Conservation (phyloP, 2,797 vertebrate genomes). For the Sebastes wilsoni region DNA sequence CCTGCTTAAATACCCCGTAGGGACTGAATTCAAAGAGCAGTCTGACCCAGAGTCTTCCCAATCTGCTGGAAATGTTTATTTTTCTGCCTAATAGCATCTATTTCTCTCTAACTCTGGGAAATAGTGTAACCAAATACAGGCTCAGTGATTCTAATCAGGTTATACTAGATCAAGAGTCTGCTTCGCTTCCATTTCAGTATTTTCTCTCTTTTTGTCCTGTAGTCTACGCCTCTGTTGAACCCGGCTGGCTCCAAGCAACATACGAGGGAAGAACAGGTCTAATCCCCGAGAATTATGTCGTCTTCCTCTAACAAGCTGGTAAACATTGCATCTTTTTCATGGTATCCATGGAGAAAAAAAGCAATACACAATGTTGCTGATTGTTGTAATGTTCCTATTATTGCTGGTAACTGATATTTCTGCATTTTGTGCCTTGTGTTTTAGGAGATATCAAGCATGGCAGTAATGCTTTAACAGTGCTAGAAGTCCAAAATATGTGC, state of each 20-base stretch:
- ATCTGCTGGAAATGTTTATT: conserved; percentile 18
- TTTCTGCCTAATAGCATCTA: neutral
- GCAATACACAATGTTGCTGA: conserved; percentile 5
- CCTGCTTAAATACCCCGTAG: conserved; percentile 21
- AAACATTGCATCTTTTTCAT: conserved; percentile 85
- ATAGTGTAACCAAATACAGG: neutral
- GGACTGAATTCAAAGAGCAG: conserved; percentile 21
- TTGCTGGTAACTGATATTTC: conserved; percentile 11
- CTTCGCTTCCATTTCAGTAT: neutral
- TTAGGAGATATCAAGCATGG: conserved; percentile 9
- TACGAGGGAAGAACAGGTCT: conserved; percentile 94
- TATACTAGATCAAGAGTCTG: neutral
- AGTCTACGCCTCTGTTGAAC: conserved; percentile 95
- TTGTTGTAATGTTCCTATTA: conserved; percentile 16
- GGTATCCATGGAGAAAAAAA: conserved; percentile 92
- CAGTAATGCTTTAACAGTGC: conserved; percentile 4
- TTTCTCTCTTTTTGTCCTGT: conserved; percentile 25
- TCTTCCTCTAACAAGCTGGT: conserved; percentile 87
- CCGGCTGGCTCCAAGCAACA: conserved; percentile 96
- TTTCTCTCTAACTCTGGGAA: neutral
- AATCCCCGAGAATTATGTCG: conserved; percentile 94
- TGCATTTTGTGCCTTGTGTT: conserved; percentile 22
- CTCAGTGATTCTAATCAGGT: conserved; percentile 4
- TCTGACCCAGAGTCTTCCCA: conserved; percentile 16
- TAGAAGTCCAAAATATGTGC: conserved; percentile 9